Evolutionary conservation across 1,140 invertebrate species (phyloP), one percentile per base, ranked within the genome.

Genomic region (Argopecten irradians): DNA sequence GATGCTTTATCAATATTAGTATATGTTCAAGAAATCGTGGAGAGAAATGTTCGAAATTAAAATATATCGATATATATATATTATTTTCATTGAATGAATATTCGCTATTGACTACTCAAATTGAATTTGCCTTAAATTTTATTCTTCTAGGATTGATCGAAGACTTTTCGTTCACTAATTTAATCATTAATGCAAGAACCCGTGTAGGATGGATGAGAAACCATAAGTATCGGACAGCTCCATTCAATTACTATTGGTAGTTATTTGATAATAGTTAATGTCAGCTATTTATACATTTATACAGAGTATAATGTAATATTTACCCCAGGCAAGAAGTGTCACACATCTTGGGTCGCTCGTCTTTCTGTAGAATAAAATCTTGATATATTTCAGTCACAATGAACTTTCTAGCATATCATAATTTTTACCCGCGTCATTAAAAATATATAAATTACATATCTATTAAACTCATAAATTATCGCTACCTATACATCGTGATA

Each of bases 311-410:
- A 41, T 41, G 32, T 5, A 46, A 19, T 46, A 87, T 28, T 28
- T 41, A 87, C 86, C 86, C 82, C 55, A 82, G 19, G 82, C 86
- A 34, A 34, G 34, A 32, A 87, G 82, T 83, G 32, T 82, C 41
- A 87, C 35, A 43, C 86, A 87, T 0, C 86, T 35, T 2, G 86
- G 83, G 22, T 87, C 82, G 55, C 86, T 87, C 19, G 86, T 82
- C 82, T 87, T 87, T 83, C 86, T 87, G 39, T 0, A 82, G 41
- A 87, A 32, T 32, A 87, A 82, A 34, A 33, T 32, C n/a, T 34
- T 36, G 22, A 43, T 39, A 36, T 32, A 34, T 36, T 19, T 19
- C 32, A 14, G 14, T 83, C 11, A 32, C 11, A 11, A 32, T 14
- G 11, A 19, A 83, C 22, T 13, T 34, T 33, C 7, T 28, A 86